phyloP scores from a whole-genome alignment of 2,888 invertebrate genomes.

The Ophion costatus region DNA sequence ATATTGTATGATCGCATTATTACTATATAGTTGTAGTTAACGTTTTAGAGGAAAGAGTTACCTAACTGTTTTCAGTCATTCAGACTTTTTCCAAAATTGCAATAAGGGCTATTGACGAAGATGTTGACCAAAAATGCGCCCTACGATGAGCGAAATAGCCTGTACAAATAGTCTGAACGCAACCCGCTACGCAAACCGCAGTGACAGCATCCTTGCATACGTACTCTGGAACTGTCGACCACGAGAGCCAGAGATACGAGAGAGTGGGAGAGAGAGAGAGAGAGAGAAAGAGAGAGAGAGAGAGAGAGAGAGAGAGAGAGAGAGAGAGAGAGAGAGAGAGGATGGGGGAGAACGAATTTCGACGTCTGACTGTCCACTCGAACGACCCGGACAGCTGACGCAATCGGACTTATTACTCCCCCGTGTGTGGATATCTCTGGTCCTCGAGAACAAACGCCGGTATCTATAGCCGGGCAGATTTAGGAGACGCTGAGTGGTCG shows the following conservation, averaged over 20 bases:
- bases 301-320: conserved; percentile 48
- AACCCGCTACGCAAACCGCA: conserved; percentile 73
- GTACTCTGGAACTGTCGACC: conserved; percentile 53
- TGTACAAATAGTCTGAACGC: conserved; percentile 53
- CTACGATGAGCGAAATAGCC: conserved; percentile 68
- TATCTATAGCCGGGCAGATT: conserved; percentile 12
- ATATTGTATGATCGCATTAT: too few species aligned
- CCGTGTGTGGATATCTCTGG: conserved; percentile 57
- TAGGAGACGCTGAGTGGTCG: conserved; percentile 21
- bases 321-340: conserved; percentile 50
- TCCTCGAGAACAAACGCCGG: conserved; percentile 48
- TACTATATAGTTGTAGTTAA: too few species aligned
- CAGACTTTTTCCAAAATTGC: not conserved
- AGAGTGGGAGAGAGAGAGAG: conserved; percentile 39
- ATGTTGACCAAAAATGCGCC: not conserved
- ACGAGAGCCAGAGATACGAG: conserved; percentile 51
- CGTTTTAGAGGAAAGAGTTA: too few species aligned
- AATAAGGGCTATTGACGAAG: not conserved
- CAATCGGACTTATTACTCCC: conserved; percentile 76
- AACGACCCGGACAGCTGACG: conserved; percentile 74
- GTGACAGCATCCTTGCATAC: conserved; percentile 53
- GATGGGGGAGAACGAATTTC: conserved; percentile 50
- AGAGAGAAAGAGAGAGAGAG: not conserved
- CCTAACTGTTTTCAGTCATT: too few species aligned
- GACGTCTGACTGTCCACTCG: conserved; percentile 67